phyloP scores from a whole-genome alignment of 2,797 vertebrate species.

The Hybognathus amarus region DNA sequence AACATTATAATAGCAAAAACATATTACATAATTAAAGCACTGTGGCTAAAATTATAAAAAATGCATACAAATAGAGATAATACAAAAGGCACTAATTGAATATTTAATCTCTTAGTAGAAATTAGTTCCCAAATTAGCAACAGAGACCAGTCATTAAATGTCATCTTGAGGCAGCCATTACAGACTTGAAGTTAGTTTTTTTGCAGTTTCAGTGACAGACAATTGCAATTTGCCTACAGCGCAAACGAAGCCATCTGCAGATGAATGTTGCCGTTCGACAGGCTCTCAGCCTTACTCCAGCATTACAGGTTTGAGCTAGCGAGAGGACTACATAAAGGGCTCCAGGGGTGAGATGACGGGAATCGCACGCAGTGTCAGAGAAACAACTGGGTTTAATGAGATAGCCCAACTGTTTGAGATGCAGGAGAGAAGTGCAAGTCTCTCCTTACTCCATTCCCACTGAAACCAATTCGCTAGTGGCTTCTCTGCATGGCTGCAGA shows the following conservation, averaged over 20 bases:
- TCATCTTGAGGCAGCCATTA: background rate
- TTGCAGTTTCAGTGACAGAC: slow-evolving; percentile 13
- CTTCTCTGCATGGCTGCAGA: slow-evolving; percentile 39
- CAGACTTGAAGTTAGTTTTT: background rate
- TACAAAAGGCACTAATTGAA: background rate
- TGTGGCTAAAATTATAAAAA: background rate
- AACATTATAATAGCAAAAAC: background rate
- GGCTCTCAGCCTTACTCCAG: background rate
- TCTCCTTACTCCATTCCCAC: slow-evolving; percentile 11
- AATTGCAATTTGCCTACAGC: slow-evolving; percentile 13
- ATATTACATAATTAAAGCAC: background rate
- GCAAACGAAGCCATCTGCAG: background rate
- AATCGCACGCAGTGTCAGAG: slow-evolving; percentile 7
- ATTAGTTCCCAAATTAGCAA: background rate
- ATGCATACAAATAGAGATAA: background rate
- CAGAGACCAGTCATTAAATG: background rate
- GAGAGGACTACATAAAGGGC: slow-evolving; percentile 10
- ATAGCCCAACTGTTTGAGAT: slow-evolving; percentile 34
- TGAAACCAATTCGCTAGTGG: slow-evolving; percentile 35
- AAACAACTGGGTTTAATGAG: slow-evolving; percentile 44
- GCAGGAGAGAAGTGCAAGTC: background rate
- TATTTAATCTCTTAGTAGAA: background rate
- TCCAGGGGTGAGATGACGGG: slow-evolving; percentile 27
- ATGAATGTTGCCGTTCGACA: background rate
- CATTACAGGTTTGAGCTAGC: slow-evolving; percentile 9